Base-by-base conservation (phyloP, 2,113 vertebrate genomes). In the Ageneiosus marmoratus region DNA sequence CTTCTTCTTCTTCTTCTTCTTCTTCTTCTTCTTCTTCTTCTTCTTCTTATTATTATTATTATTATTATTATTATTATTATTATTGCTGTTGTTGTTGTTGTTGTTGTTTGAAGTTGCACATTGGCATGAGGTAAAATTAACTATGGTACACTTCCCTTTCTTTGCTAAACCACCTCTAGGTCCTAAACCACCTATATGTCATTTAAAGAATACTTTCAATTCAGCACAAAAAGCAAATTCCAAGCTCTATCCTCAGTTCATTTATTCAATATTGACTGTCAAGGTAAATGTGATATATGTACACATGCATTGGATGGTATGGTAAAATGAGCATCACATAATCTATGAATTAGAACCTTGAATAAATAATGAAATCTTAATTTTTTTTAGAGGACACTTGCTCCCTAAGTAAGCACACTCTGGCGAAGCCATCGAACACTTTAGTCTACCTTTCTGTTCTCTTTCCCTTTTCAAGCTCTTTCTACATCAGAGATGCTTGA, bases 401-500 rank as follows among this genome's bases (percentile, higher is more conserved):
- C 32, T 87, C 65, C 78, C 67, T 37, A 22, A 75, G 73, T 34
- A 50, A 55, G 27, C 41, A 77, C n/a, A 22, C 63, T 79, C 41
- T 3, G 16, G 77, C 81, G 78, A 77, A 22, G 13, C 32, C 77
- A 78, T 80, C 80, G 83, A 77, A 80, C 60, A 4, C 58, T 48
- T 34, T 67, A 53, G 13, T 58, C 75, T 53, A 34, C 56, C 69
- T 83, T 80, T 85, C 51, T 69, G 22, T 34, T 55, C 73, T 70
- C 41, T 58, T 44, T 76, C 20, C 1, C 75, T 63, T 80, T 81
- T 46, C 69, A 69, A 75, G 60, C 24, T 82, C 76, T 78, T 9
- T 56, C 86, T 85, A 85, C 83, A 83, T 81, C 82, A 74, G 72
- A 44, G 72, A 63, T 46, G 32, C 65, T 79, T 83, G 77, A 73